Percentiles rank a stretch among this genome's conserved stretches.
These are phyloP conservation scores for Galago senegalensis DNA, from an alignment of 2,797 vertebrate species.

Conservation along the genomic window DNA sequence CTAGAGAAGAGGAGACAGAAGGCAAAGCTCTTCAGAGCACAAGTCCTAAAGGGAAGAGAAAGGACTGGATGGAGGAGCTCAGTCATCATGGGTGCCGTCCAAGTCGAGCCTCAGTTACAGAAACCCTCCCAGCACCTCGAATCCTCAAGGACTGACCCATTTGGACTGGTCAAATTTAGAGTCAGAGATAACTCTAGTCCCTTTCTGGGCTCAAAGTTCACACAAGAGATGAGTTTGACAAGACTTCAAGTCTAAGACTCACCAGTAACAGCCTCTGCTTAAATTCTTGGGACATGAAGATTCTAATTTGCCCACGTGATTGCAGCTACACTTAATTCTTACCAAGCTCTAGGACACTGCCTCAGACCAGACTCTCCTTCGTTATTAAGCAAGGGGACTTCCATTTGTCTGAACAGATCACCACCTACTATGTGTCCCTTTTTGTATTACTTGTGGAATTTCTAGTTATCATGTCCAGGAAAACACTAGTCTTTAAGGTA, in stretches of 20 bases:
- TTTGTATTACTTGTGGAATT: constrained; percentile 3
- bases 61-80: neutral
- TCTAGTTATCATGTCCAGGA: neutral
- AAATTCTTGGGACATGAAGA: neutral
- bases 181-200: neutral
- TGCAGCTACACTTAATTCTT: constrained; percentile 3
- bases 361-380: neutral
- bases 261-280: neutral
- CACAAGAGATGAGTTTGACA: neutral
- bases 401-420: neutral
- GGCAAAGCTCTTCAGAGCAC: neutral
- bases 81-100: neutral
- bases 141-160: neutral
- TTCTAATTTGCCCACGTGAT: neutral
- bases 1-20: neutral
- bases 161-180: neutral
- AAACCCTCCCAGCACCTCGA: neutral
- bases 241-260: neutral
- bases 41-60: neutral
- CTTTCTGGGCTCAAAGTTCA: constrained; percentile 16
- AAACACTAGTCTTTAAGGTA: neutral
- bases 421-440: neutral
- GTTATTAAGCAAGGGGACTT: constrained; percentile 22
- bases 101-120: neutral
- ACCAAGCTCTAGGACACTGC: neutral